A percentile compares a stretch with the other conserved stretches of the same genome.
phyloP scores from a whole-genome alignment of 2,888 invertebrate genomes.

The Aporophyla lueneburgensis region DNA sequence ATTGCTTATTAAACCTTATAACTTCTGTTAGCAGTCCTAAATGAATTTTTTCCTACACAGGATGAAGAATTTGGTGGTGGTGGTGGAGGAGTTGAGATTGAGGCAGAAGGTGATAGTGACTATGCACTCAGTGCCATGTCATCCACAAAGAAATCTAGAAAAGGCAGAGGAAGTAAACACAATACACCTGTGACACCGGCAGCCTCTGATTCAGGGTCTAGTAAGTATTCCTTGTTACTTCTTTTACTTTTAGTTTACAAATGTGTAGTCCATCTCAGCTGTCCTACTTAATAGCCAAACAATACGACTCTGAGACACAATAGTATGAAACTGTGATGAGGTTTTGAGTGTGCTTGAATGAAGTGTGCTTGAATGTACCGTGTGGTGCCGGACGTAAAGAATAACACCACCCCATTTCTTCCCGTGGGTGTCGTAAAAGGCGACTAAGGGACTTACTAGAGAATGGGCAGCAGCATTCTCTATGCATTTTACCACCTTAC shows the following conservation, averaged over 20 bases:
- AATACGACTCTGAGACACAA: neutral
- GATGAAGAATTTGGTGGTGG: constrained; percentile 93
- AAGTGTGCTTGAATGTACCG: no score
- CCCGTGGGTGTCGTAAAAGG: no score
- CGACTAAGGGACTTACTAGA: no score
- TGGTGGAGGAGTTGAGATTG: constrained; percentile 83
- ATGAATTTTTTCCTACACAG: constrained; percentile 77
- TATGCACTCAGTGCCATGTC: constrained; percentile 91
- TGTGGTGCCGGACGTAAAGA: no score
- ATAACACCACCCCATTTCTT: no score
- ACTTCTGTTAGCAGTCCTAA: neutral
- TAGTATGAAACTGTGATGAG: neutral
- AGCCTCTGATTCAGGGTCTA: constrained; percentile 85
- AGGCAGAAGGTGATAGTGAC: constrained; percentile 94
- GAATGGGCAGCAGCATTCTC: no score
- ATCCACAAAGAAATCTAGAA: constrained; percentile 92
- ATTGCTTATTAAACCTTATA: no score
- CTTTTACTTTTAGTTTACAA: neutral
- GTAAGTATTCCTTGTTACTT: constrained; percentile 71
- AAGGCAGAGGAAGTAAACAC: constrained; percentile 89
- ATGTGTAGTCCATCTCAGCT: neutral
- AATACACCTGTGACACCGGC: constrained; percentile 82
- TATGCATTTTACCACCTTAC: no score
- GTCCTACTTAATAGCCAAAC: neutral
- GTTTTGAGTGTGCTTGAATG: no score